phyloP scores from a whole-genome alignment of 2,797 vertebrate species.

The Falco biarmicus region DNA sequence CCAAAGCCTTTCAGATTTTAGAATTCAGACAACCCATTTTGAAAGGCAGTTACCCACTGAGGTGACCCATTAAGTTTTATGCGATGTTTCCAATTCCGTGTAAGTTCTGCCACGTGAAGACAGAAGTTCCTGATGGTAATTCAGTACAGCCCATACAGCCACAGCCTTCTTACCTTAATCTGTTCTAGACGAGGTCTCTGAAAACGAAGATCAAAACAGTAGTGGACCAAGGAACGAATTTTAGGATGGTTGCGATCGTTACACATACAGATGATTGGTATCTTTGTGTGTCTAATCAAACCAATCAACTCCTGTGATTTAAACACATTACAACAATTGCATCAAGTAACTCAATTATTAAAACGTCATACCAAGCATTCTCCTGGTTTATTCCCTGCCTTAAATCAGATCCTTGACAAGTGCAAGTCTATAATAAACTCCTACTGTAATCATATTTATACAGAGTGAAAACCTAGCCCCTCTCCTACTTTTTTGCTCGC shows the following conservation, averaged over 20 bases:
- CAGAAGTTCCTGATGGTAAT: neutral
- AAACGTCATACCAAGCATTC: neutral
- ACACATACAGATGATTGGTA: conserved; percentile 98
- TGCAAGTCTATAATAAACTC: neutral
- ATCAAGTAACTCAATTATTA: neutral
- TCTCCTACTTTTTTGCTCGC: neutral
- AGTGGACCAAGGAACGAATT: conserved; percentile 93
- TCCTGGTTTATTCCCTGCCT: neutral
- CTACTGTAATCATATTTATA: neutral
- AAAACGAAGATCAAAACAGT: conserved; percentile 96
- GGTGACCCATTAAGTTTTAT: neutral
- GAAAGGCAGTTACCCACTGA: neutral
- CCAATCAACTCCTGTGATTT: conserved; percentile 89
- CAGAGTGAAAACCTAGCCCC: neutral
- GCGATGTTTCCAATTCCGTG: neutral
- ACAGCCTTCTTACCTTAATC: conserved; percentile 87
- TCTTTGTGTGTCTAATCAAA: conserved; percentile 91
- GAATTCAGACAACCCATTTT: neutral
- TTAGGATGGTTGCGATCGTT: conserved; percentile 98
- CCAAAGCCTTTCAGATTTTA: too few species aligned
- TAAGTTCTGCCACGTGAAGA: neutral
- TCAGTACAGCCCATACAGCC: neutral
- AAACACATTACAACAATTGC: neutral
- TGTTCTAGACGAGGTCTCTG: conserved; percentile 94
- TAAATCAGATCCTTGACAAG: neutral